Evolutionary conservation across 92 coral and sea anemone genomes (phyloP).

Genomic region (Zoanthus solanderi): DNA sequence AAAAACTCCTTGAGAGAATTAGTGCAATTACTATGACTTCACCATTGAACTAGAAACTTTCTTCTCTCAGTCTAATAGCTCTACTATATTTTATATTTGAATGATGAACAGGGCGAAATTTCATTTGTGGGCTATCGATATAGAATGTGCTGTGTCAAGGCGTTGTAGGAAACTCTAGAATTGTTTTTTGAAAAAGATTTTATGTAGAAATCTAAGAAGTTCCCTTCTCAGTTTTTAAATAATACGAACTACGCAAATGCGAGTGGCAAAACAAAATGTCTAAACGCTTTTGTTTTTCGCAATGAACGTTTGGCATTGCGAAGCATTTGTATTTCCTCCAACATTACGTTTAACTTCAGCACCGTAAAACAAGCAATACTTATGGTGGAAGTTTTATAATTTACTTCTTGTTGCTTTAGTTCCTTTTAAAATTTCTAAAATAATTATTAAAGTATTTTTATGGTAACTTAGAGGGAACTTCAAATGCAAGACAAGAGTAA

Average conservation of each 20-base stretch:
- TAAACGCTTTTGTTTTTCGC: neutral
- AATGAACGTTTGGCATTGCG: neutral
- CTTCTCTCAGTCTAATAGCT: slow-evolving; percentile 8
- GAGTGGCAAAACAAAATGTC: neutral
- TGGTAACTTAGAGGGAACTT: neutral
- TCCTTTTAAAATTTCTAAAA: neutral
- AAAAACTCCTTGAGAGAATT: slow-evolving; percentile 9
- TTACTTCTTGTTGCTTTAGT: slow-evolving; percentile 4
- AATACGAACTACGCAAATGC: neutral
- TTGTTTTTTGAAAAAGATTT: neutral
- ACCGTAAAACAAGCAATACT: slow-evolving; percentile 11
- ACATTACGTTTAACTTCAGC: slow-evolving; percentile 16
- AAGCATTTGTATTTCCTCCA: neutral
- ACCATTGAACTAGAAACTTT: neutral
- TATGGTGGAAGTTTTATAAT: slow-evolving; percentile 36
- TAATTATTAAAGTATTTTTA: neutral
- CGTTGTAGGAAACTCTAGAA: neutral
- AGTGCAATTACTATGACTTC: neutral
- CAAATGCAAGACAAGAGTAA: neutral
- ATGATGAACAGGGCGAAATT: neutral
- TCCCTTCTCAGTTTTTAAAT: neutral
- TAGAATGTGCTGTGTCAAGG: neutral
- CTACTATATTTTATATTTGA: neutral
- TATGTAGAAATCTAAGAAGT: neutral
- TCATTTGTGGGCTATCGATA: neutral